These are phyloP conservation scores for Solenodon paradoxus DNA, from an alignment of 2,113 vertebrate species.

Conservation along the genomic window DNA sequence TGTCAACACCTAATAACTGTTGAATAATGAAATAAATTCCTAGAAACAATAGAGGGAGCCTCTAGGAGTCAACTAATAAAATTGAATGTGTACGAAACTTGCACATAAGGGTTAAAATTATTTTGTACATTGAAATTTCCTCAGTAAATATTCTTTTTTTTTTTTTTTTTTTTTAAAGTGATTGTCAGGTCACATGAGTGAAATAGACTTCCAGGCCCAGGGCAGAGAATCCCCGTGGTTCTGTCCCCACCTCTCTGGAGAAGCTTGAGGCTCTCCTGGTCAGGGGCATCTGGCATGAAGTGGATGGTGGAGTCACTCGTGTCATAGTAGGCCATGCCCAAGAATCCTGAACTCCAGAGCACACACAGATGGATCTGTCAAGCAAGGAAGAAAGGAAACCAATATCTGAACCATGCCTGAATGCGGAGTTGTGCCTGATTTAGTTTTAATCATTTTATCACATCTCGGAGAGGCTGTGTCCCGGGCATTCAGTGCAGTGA, in stretches of 20 bases:
- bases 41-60: neutral
- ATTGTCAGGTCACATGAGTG: neutral
- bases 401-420: neutral
- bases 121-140: too few species aligned
- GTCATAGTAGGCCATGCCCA: conserved; percentile 93
- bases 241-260: conserved; percentile 86
- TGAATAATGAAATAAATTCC: conserved; percentile 9
- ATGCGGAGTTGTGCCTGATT: neutral
- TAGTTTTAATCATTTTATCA: neutral
- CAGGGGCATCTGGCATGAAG: conserved; percentile 91
- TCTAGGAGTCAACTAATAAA: neutral
- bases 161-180: too few species aligned
- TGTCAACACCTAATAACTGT: neutral
- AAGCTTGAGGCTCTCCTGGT: conserved; percentile 87
- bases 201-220: neutral
- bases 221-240: neutral
- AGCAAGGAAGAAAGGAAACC: neutral
- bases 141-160: too few species aligned
- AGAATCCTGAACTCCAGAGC: conserved; percentile 86
- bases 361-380: conserved; percentile 89
- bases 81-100: neutral
- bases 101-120: too few species aligned
- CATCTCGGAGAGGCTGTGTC: neutral
- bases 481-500: neutral
- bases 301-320: conserved; percentile 88